Evolutionary conservation across 2,888 invertebrate species (phyloP).

Genomic region (Brachyopa scutellaris): DNA sequence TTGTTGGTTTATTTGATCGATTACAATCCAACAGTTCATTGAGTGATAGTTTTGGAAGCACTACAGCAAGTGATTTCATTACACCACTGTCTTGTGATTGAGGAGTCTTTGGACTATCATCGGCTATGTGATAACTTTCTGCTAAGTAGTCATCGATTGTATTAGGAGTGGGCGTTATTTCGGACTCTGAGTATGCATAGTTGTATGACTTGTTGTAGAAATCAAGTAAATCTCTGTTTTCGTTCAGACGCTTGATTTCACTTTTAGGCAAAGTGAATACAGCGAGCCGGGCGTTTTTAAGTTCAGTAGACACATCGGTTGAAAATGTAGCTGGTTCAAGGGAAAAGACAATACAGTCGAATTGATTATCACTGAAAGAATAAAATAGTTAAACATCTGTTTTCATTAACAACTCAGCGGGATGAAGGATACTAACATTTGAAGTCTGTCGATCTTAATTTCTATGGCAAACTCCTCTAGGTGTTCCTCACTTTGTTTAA

Average conservation of each 20-base stretch:
- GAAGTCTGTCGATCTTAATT: conserved; percentile 46
- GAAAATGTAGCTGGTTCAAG: conserved; percentile 63
- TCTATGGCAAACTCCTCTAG: conserved; percentile 25
- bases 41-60: neutral
- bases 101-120: neutral
- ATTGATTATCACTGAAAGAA: conserved; percentile 41
- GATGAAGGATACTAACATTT: conserved; percentile 69
- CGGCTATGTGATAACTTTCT: neutral
- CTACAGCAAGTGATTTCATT: neutral
- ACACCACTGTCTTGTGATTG: neutral
- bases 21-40: too few relatives aligned
- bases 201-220: conserved; percentile 67
- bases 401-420: neutral
- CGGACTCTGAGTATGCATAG: neutral
- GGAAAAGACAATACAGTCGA: conserved; percentile 59
- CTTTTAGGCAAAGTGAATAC: conserved; percentile 61
- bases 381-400: neutral
- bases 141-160: conserved; percentile 35
- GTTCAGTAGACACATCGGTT: conserved; percentile 23
- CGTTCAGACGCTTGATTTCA: conserved; percentile 69
- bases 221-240: conserved; percentile 70
- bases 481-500: neutral
- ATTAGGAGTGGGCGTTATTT: neutral
- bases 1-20: too few relatives aligned
- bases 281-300: conserved; percentile 43